A percentile compares a stretch with the other conserved stretches of the same genome.
Conservation (phyloP, 2,797 vertebrate species). For the Buphagus erythrorhynchus region DNA sequence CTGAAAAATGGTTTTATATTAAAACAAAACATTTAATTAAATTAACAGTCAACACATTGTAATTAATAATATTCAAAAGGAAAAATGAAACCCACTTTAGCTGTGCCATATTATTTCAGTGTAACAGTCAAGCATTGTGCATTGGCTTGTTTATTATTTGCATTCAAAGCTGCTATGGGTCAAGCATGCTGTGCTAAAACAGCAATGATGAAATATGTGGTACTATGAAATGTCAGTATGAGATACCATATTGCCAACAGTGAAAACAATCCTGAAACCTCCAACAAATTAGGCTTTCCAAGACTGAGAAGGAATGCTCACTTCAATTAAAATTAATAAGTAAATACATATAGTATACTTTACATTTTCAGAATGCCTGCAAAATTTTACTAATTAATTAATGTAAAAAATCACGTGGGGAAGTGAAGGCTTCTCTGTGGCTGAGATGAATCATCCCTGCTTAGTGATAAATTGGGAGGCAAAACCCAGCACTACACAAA, state of each 20-base stretch:
- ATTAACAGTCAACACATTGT: slow-evolving; percentile 69
- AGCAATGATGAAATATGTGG: slow-evolving; percentile 69
- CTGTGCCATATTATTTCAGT: slow-evolving; percentile 44
- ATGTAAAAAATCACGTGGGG: not conserved
- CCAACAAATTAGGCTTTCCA: slow-evolving; percentile 18
- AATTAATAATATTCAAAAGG: slow-evolving; percentile 67
- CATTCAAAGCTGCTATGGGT: slow-evolving; percentile 53
- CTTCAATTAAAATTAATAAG: not conserved
- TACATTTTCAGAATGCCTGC: not conserved
- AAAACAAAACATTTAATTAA: slow-evolving; percentile 77
- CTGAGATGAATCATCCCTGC: not conserved
- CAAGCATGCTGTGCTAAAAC: slow-evolving; percentile 59
- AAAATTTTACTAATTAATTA: not conserved
- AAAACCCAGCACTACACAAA: not conserved
- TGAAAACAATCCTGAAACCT: slow-evolving; percentile 45
- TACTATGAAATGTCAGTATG: slow-evolving; percentile 57
- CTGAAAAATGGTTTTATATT: slow-evolving; percentile 61
- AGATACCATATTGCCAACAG: slow-evolving; percentile 55
- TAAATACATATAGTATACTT: not conserved
- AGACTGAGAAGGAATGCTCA: not conserved
- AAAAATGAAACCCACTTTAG: slow-evolving; percentile 55
- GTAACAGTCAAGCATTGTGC: slow-evolving; percentile 14
- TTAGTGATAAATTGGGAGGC: not conserved
- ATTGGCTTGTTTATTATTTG: slow-evolving; percentile 38
- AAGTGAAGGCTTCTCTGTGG: not conserved